A percentile compares a stretch with the other conserved stretches of the same genome.
Evolutionary conservation across 2,113 vertebrate species (phyloP).

Genomic region (Paedocypris sp.): DNA sequence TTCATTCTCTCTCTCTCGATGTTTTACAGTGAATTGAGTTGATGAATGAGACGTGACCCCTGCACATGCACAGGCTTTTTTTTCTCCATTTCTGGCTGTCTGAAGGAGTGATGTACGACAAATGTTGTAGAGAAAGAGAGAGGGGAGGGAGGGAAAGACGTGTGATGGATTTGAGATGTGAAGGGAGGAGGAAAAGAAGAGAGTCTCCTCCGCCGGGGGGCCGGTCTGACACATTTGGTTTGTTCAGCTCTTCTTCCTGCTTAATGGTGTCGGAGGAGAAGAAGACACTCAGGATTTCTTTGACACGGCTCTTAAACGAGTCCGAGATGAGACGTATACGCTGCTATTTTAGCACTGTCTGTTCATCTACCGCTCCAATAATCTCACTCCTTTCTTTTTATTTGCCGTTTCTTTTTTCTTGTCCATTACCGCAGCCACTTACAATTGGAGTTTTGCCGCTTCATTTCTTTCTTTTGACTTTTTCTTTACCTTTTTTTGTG

Average conservation of each 20-base stretch:
- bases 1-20: not conserved
- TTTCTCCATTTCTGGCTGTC: not conserved
- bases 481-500: too few relatives aligned
- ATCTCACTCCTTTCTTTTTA: too few relatives aligned
- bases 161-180: constrained; percentile 2
- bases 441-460: too few relatives aligned
- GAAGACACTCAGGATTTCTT: constrained; percentile 7
- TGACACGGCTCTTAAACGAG: not conserved
- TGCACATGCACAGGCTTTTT: constrained; percentile 29
- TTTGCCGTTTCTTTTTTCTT: too few relatives aligned
- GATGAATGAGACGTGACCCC: constrained; percentile 38
- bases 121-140: constrained; percentile 14
- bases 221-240: constrained; percentile 45
- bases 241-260: constrained; percentile 31
- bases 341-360: too few relatives aligned
- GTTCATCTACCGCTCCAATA: too few relatives aligned
- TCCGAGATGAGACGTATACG: too few relatives aligned
- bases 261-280: constrained; percentile 5
- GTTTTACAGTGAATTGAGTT: constrained; percentile 36
- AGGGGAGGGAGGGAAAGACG: not conserved
- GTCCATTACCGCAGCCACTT: too few relatives aligned
- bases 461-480: too few relatives aligned
- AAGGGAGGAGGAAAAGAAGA: constrained; percentile 6
- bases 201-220: constrained; percentile 26
- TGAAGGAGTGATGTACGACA: constrained; percentile 1